Base-by-base conservation (phyloP, 2,888 invertebrate genomes). In the Zelleria hepariella region DNA sequence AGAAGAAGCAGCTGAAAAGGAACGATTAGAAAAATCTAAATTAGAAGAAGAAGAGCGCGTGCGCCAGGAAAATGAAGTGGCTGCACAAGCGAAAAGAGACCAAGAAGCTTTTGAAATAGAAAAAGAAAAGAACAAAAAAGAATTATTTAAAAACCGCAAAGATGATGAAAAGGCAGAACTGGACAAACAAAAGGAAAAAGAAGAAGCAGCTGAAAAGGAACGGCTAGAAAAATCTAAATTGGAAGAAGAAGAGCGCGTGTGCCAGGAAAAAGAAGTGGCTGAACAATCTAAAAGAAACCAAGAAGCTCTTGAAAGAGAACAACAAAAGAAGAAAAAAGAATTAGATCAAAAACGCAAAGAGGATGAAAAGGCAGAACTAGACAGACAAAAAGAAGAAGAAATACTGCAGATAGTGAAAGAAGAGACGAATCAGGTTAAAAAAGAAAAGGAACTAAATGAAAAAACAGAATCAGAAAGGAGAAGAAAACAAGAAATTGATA, bases 361-460 rank as follows among this genome's bases (percentile, higher is more conserved):
- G 5, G 10, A 48, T 48, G 48, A 48, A 15, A 7, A 48, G n/a
- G n/a, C 6, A 10, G 4, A 48, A 48, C 8, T 15, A 48, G 48
- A 10, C 8, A 8, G 2, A 53, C 25, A 53, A 53, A 21, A 53
- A 3, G n/a, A 15, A n/a, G 53, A 53, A n/a, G n/a, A n/a, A n/a
- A n/a, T n/a, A n/a, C n/a, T n/a, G n/a, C 59, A 68, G 59, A 63
- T 65, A 48, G 65, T 68, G 47, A 65, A 69, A 58, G 61, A 64
- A 27, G 63, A 71, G 18, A 5, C 53, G 57, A 27, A 23, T 8
- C 7, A 5, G 0, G 0, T 25, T 53, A 42, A 32, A 51, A 8
- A 55, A 58, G 23, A 59, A 61, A 5, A n/a, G 1, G 32, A 57
- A 47, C 48, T 20, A 7, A 51, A 56, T 15, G 7, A 27, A 7